Conservation (phyloP, 2,888 invertebrate species). For the Netelia fuscicornis region DNA sequence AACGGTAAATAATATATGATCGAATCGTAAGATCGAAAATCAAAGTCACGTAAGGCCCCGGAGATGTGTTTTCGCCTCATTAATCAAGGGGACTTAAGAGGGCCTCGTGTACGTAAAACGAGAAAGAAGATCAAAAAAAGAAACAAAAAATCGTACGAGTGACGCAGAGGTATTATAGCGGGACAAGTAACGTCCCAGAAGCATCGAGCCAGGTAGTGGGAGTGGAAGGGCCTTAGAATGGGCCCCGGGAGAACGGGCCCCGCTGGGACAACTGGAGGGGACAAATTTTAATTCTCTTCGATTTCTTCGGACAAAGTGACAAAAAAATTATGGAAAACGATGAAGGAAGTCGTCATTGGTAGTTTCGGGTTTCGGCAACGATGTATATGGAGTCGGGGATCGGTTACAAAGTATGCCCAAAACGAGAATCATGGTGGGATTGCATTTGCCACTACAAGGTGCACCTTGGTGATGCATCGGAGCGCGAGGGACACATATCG, state of each 20-base stretch:
- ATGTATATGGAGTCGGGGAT: constrained; percentile 30
- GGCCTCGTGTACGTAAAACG: neutral
- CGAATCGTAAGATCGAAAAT: constrained; percentile 4
- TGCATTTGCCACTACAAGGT: constrained; percentile 32
- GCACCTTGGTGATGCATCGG: constrained; percentile 1
- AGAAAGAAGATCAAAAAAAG: neutral
- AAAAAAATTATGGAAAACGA: neutral
- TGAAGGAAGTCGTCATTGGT: constrained; percentile 41
- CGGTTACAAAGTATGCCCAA: constrained; percentile 61
- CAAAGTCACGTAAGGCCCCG: constrained; percentile 4
- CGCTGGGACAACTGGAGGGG: neutral
- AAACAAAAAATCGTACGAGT: neutral
- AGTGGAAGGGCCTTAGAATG: neutral
- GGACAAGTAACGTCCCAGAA: neutral
- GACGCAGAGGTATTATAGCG: neutral
- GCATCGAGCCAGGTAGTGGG: neutral
- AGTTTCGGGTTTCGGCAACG: constrained; percentile 29
- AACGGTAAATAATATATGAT: neutral
- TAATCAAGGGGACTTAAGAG: neutral
- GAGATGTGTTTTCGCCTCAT: neutral
- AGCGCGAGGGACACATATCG: constrained; percentile 7
- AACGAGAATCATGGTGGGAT: constrained; percentile 29
- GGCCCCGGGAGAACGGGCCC: neutral
- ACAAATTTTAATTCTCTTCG: constrained; percentile 37
- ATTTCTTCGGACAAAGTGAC: constrained; percentile 15